Evolutionary conservation across 1,140 invertebrate species (phyloP), one percentile per base, ranked within the genome.

Genomic region (Teleopsis dalmanni): DNA sequence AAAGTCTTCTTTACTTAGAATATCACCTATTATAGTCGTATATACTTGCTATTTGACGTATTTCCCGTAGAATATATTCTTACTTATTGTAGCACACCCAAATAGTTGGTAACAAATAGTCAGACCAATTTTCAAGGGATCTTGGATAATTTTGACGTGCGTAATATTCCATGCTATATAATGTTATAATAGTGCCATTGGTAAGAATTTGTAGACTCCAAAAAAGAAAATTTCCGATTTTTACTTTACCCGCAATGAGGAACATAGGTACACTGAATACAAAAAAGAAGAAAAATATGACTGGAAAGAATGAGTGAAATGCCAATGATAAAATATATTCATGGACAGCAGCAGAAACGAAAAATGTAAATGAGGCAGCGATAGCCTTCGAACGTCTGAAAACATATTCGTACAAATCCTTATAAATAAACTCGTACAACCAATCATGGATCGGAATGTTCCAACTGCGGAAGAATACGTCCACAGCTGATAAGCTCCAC

Each of bases 381-480:
- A 78, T n/a, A 0, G 69, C 47, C 26, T 78, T 79, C 26, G 73
- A 78, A 48, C 75, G 73, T 3, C 72, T 58, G 13, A 59, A 62
- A 0, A 79, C 56, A 26, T 81, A 72, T 46, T 78, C 78, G 36
- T 81, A 82, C n/a, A 88, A 62, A 57, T 95, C 93, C 58, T 82
- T 84, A 69, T 95, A 97, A 16, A 98, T 78, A 70, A 96, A 95
- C 1, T 83, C 82, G 56, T 94, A 91, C 0, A 98, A 74, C 92
- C 92, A 98, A 53, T 95, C 90, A 62, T 95, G 86, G 0, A 98
- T 92, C 0, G 96, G 82, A 11, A 89, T 78, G 66, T 98, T 98
- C 94, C 95, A 98, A 7, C 85, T 88, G 14, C 91, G 78, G 65
- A 93, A 97, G 63, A 86, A 98, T 5, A 74, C 76, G 0, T 80